Evolutionary conservation across 1,140 invertebrate species (phyloP), one percentile per base, ranked within the genome.

Genomic region (Platorchestia sp.): DNA sequence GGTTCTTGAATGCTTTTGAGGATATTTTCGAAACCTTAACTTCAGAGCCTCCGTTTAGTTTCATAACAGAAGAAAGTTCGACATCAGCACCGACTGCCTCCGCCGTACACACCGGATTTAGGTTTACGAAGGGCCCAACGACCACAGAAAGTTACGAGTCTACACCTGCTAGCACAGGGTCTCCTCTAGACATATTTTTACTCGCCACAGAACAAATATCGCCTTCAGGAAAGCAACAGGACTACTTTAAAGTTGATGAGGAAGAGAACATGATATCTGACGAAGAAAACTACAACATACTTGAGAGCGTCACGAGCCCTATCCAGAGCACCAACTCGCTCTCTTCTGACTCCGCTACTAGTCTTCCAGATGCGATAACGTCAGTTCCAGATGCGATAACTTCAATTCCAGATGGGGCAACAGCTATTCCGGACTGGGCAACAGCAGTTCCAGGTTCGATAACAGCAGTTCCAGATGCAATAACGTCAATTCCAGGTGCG

Each of bases 21-120:
- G 45, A 45, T n/a, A 45, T 93, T 45, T 93, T 93, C 16, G 91
- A 93, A 93, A 93, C 91, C 7, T 47, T 93, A 36, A 93, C 91
- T 22, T 93, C 91, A 93, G 91, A 93, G 36, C 47, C 91, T 6
- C 91, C 91, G 7, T 42, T n/a, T 6, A 45, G 36, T 27, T 10
- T 44, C 14, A 47, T 10, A 6, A 6, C 43, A 45, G 45, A n/a
- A 10, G 91, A 93, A 93, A 89, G 87, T 89, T 45, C 91, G 0
- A 93, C 91, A 6, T 45, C 45, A 45, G 6, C 91, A 19, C 44
- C 91, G 0, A 7, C 45, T 7, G 36, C 45, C 14, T 6, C 91
- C 5, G 43, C 5, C 14, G 43, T 42, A 89, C 87, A 89, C n/a
- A 44, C 41, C 5, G 87, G 87, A 27, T 89, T 89, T 41, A 89